phyloP scores from a whole-genome alignment of 2,113 vertebrate species.

The Melospiza georgiana region DNA sequence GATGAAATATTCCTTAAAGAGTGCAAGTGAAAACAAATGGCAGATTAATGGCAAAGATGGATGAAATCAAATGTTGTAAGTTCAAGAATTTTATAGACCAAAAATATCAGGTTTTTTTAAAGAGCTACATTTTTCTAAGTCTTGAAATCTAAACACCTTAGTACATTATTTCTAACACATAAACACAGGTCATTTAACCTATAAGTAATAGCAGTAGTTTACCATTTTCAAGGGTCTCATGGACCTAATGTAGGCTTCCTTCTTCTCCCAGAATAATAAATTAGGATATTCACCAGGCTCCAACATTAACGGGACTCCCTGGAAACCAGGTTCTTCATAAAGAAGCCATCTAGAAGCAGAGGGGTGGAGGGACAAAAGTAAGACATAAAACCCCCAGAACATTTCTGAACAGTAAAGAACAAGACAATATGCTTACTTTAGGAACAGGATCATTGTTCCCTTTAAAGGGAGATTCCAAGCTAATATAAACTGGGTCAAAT shows the following conservation, averaged over 20 bases:
- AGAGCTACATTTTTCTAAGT: background rate
- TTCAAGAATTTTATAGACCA: background rate
- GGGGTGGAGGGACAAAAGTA: background rate
- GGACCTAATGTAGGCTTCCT: constrained; percentile 88
- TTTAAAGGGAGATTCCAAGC: background rate
- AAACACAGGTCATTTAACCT: background rate
- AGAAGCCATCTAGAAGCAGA: constrained; percentile 85
- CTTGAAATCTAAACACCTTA: background rate
- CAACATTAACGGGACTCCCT: constrained; percentile 84
- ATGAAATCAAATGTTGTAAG: background rate
- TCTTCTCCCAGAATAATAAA: constrained; percentile 88
- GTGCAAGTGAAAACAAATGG: background rate
- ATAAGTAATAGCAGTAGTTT: background rate
- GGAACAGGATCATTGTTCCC: background rate
- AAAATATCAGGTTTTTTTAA: background rate
- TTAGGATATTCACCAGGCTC: constrained; percentile 89
- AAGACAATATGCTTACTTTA: background rate
- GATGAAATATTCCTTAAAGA: background rate
- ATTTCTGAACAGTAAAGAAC: background rate
- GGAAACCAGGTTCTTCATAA: constrained; percentile 89
- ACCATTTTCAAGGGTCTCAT: constrained; percentile 92
- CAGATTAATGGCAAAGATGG: background rate
- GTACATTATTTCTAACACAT: background rate
- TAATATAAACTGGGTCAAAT: background rate
- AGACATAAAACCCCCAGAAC: background rate